A percentile compares a stretch with the other conserved stretches of the same genome.
Evolutionary conservation across 30 jellyfish, hydroid and myxozoan species (phyloP).

Genomic region (Sanderia malayensis): DNA sequence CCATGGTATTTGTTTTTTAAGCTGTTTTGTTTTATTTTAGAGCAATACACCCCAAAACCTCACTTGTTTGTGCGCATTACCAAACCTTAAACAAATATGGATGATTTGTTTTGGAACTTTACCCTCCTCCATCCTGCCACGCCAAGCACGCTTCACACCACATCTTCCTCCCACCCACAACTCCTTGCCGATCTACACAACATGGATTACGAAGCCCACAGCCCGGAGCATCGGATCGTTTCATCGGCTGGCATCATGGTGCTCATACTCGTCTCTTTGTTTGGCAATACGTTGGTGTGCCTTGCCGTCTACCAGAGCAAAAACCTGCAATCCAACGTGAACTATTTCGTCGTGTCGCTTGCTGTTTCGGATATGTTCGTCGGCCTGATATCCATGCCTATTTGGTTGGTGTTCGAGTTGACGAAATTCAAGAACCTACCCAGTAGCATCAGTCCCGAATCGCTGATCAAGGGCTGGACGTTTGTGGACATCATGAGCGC

Average conservation of each 20-base stretch:
- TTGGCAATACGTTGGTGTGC: slow-evolving; percentile 90
- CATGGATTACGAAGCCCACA: slow-evolving; percentile 46
- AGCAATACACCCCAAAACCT: too few species aligned
- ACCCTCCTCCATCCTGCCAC: too few species aligned
- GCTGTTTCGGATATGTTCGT: slow-evolving; percentile 82
- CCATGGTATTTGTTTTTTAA: too few species aligned
- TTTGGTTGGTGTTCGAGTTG: slow-evolving; percentile 73
- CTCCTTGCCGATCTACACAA: too few species aligned
- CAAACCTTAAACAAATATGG: too few species aligned
- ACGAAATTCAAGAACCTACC: slow-evolving; percentile 72
- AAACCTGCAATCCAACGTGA: slow-evolving; percentile 63
- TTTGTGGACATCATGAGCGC: slow-evolving; percentile 85
- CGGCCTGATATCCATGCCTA: slow-evolving; percentile 86
- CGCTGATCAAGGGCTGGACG: slow-evolving; percentile 60
- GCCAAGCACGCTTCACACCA: too few species aligned
- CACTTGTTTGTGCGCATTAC: too few species aligned
- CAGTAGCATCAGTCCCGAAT: slow-evolving; percentile 7
- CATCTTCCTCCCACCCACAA: too few species aligned
- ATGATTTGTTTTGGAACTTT: too few species aligned
- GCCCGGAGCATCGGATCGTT: slow-evolving; percentile 59
- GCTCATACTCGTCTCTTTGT: slow-evolving; percentile 62
- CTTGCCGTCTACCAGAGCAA: slow-evolving; percentile 81
- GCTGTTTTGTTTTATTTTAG: too few species aligned
- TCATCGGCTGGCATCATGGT: slow-evolving; percentile 73
- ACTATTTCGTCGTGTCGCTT: slow-evolving; percentile 77